Evolutionary conservation across 1,140 invertebrate species (phyloP).

Genomic region (Lepidostoma basale): DNA sequence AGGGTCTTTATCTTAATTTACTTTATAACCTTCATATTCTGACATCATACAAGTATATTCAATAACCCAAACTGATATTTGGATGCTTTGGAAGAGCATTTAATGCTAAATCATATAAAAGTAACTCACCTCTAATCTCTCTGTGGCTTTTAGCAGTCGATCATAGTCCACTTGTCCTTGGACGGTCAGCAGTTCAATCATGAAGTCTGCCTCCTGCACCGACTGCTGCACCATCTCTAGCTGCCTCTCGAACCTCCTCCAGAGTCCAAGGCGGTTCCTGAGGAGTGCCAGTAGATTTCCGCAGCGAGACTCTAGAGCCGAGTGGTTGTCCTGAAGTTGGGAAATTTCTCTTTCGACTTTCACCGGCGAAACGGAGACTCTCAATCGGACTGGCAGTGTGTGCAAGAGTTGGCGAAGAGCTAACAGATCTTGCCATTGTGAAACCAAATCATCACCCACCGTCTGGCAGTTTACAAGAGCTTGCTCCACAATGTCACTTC

Average conservation of each 20-base stretch:
- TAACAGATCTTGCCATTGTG: conserved; percentile 78
- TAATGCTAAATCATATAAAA: background rate
- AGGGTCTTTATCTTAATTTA: too few species aligned
- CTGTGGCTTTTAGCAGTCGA: conserved; percentile 77
- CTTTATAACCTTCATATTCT: background rate
- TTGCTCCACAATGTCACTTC: conserved; percentile 72
- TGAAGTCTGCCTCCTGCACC: conserved; percentile 81
- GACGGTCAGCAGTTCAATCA: conserved; percentile 81
- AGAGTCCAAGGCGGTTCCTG: conserved; percentile 68
- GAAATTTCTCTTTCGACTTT: conserved; percentile 77
- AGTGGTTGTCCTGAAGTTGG: conserved; percentile 73
- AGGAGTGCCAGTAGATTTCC: conserved; percentile 68
- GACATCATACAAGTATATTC: background rate
- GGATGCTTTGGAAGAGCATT: too few species aligned
- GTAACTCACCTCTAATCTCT: conserved; percentile 75
- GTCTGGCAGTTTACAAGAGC: conserved; percentile 70
- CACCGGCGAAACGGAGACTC: conserved; percentile 75
- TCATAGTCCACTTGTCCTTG: conserved; percentile 83
- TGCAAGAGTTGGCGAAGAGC: conserved; percentile 74
- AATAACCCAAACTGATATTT: too few species aligned
- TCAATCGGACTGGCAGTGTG: conserved; percentile 72
- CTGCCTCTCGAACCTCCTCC: conserved; percentile 76
- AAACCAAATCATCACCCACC: conserved; percentile 67
- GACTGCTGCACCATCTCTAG: conserved; percentile 78
- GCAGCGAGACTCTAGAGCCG: conserved; percentile 71